A percentile compares a stretch with the other conserved stretches of the same genome.
Evolutionary conservation across 2,888 invertebrate species (phyloP).

Genomic region (Volucella inflata): DNA sequence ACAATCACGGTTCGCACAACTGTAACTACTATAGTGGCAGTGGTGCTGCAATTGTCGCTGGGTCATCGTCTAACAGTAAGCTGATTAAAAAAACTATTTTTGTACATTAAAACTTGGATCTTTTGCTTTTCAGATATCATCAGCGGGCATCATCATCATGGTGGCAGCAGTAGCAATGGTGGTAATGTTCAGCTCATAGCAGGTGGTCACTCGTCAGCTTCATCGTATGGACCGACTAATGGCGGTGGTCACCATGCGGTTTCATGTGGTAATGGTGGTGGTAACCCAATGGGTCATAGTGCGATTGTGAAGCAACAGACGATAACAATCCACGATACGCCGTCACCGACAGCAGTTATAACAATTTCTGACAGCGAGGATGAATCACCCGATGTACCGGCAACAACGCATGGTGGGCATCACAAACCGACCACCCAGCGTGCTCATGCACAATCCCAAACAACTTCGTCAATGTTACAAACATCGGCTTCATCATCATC

Average conservation of each 20-base stretch:
- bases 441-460: conserved; percentile 83
- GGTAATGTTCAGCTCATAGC: conserved; percentile 76
- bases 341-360: conserved; percentile 97
- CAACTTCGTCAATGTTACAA: conserved; percentile 81
- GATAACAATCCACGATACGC: conserved; percentile 97
- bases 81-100: conserved; percentile 12
- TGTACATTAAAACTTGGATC: background rate
- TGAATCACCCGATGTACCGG: conserved; percentile 86
- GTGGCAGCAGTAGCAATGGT: conserved; percentile 73
- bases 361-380: conserved; percentile 98
- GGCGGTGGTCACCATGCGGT: conserved; percentile 76
- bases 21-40: conserved; percentile 80
- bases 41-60: conserved; percentile 78
- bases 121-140: conserved; percentile 46
- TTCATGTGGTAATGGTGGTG: conserved; percentile 76
- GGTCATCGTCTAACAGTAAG: conserved; percentile 81
- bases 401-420: conserved; percentile 68
- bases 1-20: conserved; percentile 80
- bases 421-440: conserved; percentile 79
- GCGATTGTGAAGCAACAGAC: conserved; percentile 87
- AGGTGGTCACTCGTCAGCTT: conserved; percentile 75
- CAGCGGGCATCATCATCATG: conserved; percentile 72
- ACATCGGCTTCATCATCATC: conserved; percentile 78
- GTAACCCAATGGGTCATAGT: conserved; percentile 77
- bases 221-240: conserved; percentile 77